Evolutionary conservation across 2,888 invertebrate species (phyloP), one percentile per base, ranked within the genome.

Genomic region (Stegana nigrithorax): DNA sequence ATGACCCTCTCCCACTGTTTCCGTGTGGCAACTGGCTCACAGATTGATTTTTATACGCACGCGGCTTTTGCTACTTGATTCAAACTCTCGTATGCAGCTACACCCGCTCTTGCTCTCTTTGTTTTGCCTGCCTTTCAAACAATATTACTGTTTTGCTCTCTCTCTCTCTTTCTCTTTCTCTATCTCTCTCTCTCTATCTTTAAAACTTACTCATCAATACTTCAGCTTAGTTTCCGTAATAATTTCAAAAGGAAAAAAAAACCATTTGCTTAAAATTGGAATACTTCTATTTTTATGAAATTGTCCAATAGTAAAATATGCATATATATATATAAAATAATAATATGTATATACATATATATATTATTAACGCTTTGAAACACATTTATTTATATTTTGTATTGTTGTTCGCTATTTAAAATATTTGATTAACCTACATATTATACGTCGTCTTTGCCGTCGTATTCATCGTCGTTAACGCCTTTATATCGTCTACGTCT

Each of bases 211-310:
- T 23, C 47, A 25, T 44, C 4, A 47, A 21, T 47, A 12, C 2
- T 51, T 2, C 29, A 44, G n/a, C 47, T 44, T 44, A 44, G 8
- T 19, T 44, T 17, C 17, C n/a, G 26, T 25, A 25, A 50, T 12
- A 50, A 50, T 50, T 25, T 25, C 10, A 5, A 25, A 21, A 47
- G 29, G 3, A 73, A 68, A 64, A 70, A 61, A 68, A 67, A 75
- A 76, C 27, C 12, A 21, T 21, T 62, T 62, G 65, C 78, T 81
- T 80, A 79, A 81, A 76, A 80, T 79, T 79, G 79, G 70, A 72
- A 73, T 73, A 66, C 65, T 64, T 64, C 69, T 70, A 63, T 77
- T 64, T 44, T 14, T 14, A 14, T 44, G 44, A 44, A 44, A 8
- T 5, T 44, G 5, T 8, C 12, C 17, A 44, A 17, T 44, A 6